These are phyloP conservation scores for Arge pagana DNA, from an alignment of 2,888 invertebrate species.

Conservation along the genomic window DNA sequence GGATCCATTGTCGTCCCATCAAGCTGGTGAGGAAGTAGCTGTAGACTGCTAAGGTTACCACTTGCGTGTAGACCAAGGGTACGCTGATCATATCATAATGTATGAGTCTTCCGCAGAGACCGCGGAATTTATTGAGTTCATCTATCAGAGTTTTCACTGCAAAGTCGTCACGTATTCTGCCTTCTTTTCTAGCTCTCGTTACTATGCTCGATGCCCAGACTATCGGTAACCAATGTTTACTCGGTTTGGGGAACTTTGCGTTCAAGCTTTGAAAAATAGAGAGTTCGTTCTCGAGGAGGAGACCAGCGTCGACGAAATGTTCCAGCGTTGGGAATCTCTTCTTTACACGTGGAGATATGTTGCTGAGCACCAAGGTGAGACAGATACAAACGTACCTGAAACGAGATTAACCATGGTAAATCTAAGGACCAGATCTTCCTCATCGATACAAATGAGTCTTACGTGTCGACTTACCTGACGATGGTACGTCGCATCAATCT, in stretches of 20 bases:
- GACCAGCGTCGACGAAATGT: constrained; percentile 83
- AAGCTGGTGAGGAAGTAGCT: constrained; percentile 88
- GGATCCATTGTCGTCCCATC: constrained; percentile 88
- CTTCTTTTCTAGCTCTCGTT: constrained; percentile 87
- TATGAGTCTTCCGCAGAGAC: constrained; percentile 59
- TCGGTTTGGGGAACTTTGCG: constrained; percentile 79
- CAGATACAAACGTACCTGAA: constrained; percentile 72
- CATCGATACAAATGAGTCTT: not conserved
- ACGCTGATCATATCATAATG: constrained; percentile 63
- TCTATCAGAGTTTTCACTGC: constrained; percentile 85
- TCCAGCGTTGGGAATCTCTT: constrained; percentile 84
- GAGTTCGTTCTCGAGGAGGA: constrained; percentile 81
- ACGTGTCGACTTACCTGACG: constrained; percentile 51
- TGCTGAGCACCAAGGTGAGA: constrained; percentile 84
- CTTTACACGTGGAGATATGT: constrained; percentile 86
- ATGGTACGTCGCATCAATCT: constrained; percentile 64
- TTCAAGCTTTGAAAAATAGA: constrained; percentile 78
- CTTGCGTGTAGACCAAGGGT: constrained; percentile 65
- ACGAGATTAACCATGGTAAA: not conserved
- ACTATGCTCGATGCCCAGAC: constrained; percentile 92
- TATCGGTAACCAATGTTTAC: constrained; percentile 89
- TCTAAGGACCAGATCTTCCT: not conserved
- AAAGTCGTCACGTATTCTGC: constrained; percentile 87
- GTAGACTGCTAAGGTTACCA: constrained; percentile 91
- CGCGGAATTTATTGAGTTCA: constrained; percentile 65